These are phyloP conservation scores for Geothlypis trichas DNA, from an alignment of 2,113 vertebrate species.

Conservation along the genomic window DNA sequence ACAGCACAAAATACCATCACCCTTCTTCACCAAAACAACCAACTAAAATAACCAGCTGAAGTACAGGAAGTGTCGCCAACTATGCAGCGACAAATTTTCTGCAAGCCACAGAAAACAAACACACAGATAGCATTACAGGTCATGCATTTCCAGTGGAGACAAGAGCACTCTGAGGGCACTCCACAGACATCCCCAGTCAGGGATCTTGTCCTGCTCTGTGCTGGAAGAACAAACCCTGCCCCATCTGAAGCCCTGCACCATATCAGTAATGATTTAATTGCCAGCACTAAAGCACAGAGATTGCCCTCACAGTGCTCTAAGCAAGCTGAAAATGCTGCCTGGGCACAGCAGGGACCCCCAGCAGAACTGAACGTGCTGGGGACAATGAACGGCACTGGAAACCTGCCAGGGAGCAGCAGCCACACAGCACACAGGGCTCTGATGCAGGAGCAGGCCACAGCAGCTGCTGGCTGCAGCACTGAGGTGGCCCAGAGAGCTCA, in stretches of 20 bases:
- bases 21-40: background rate
- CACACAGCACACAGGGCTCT: rapidly evolving
- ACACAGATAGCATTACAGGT: rapidly evolving
- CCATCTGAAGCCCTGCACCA: rapidly evolving
- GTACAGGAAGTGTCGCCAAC: rapidly evolving
- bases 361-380: background rate
- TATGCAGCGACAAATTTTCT: background rate
- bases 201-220: background rate
- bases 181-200: background rate
- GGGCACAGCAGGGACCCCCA: background rate
- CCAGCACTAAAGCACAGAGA: background rate
- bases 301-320: rapidly evolving
- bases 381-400: background rate
- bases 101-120: background rate
- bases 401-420: background rate
- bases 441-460: background rate
- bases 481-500: background rate
- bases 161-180: background rate
- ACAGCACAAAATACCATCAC: rapidly evolving
- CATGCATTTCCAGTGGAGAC: rapidly evolving
- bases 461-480: background rate
- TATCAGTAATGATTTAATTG: background rate
- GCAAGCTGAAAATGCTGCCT: background rate
- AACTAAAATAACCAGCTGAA: background rate
- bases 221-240: background rate